Conservation (phyloP, 2,797 vertebrate species). For the Stomatorhinus walkeri region DNA sequence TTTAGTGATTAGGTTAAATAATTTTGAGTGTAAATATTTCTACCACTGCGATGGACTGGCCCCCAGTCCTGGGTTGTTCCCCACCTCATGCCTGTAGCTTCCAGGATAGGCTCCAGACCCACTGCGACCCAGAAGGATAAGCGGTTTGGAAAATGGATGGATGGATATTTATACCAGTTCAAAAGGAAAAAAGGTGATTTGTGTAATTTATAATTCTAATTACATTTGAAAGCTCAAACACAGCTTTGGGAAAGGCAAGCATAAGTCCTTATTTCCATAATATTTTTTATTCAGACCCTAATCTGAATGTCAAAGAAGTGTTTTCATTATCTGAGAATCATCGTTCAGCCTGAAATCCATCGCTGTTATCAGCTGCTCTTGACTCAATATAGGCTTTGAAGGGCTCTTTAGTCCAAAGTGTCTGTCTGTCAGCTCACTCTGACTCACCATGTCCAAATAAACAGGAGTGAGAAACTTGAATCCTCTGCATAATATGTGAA, state of each 20-base stretch:
- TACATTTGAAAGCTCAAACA: background rate
- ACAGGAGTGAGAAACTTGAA: background rate
- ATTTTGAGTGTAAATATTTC: background rate
- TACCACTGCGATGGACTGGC: background rate
- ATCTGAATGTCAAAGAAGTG: background rate
- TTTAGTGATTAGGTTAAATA: background rate
- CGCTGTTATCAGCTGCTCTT: background rate
- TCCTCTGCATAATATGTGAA: background rate
- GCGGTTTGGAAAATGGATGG: background rate
- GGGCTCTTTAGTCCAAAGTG: background rate
- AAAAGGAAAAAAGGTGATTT: background rate
- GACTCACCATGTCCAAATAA: background rate
- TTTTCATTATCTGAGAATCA: background rate
- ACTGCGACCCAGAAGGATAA: background rate
- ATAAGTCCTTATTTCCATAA: background rate
- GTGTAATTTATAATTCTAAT: background rate
- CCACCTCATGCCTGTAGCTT: background rate
- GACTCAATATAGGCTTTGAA: background rate
- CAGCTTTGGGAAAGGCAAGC: background rate
- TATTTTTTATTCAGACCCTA: background rate
- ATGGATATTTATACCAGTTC: background rate
- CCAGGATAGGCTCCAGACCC: background rate
- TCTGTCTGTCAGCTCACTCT: background rate
- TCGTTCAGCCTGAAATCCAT: background rate
- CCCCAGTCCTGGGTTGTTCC: background rate